A percentile compares a stretch with the other conserved stretches of the same genome.
phyloP scores from a whole-genome alignment of 2,888 invertebrate species.

The Laothoe populi region DNA sequence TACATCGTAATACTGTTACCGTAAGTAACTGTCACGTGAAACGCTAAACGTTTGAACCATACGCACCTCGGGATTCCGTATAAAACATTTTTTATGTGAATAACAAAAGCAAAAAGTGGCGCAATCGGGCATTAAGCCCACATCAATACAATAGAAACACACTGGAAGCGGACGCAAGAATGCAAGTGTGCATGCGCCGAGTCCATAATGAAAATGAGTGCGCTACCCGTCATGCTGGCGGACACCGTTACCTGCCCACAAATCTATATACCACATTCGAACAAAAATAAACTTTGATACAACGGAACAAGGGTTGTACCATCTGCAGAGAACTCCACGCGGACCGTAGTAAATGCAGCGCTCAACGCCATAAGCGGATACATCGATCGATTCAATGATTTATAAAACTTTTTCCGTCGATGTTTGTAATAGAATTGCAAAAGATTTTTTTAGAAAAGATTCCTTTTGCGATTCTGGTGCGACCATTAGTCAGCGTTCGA shows the following conservation, averaged over 20 bases:
- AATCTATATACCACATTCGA: slow-evolving; percentile 37
- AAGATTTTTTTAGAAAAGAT: slow-evolving; percentile 2
- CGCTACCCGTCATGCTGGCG: slow-evolving; percentile 61
- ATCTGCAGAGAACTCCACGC: slow-evolving; percentile 36
- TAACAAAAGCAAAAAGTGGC: slow-evolving; percentile 44
- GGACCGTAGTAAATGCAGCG: slow-evolving; percentile 44
- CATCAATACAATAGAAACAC: slow-evolving; percentile 37
- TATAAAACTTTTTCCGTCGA: slow-evolving; percentile 29
- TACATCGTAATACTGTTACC: background rate
- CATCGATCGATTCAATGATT: slow-evolving; percentile 47
- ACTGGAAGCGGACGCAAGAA: slow-evolving; percentile 54
- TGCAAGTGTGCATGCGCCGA: slow-evolving; percentile 63
- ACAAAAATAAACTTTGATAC: slow-evolving; percentile 45
- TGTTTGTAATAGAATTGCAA: slow-evolving; percentile 8
- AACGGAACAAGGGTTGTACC: slow-evolving; percentile 40
- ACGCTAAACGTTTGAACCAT: background rate
- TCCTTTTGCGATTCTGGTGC: background rate
- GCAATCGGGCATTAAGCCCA: slow-evolving; percentile 45
- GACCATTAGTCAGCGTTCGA: background rate
- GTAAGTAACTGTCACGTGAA: background rate
- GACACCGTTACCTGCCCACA: slow-evolving; percentile 59
- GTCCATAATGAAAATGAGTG: slow-evolving; percentile 64
- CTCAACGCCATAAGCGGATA: slow-evolving; percentile 43
- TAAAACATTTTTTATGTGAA: slow-evolving; percentile 34
- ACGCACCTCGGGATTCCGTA: background rate